phyloP scores from a whole-genome alignment of 2,113 vertebrate genomes.

The Vireo altiloquus region DNA sequence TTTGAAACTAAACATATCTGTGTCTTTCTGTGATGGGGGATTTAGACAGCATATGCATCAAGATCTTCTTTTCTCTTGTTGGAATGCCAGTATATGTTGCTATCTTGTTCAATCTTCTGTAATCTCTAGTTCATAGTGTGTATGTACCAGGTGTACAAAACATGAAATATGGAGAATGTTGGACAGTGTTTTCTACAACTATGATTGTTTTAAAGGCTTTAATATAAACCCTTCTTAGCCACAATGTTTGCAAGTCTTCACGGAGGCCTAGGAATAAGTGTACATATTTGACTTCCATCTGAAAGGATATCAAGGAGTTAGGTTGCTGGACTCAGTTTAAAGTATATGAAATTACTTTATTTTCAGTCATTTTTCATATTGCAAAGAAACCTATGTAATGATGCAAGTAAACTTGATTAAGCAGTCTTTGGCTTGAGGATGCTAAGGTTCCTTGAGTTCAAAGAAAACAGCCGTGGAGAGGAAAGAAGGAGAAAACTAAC shows the following conservation, averaged over 20 bases:
- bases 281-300: background rate
- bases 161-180: background rate
- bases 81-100: background rate
- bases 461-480: background rate
- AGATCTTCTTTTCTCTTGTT: background rate
- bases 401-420: background rate
- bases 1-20: background rate
- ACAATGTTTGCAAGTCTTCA: background rate
- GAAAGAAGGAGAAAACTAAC: background rate
- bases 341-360: background rate
- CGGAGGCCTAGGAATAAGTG: background rate
- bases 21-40: background rate
- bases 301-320: background rate
- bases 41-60: background rate
- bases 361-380: background rate
- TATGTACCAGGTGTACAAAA: background rate
- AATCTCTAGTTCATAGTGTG: background rate
- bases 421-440: background rate
- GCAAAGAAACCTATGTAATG: background rate
- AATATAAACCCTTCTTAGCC: background rate
- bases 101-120: background rate
- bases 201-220: background rate
- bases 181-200: background rate
- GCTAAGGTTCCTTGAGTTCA: background rate
- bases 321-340: background rate